These are phyloP conservation scores for Rotaria socialis DNA, from an alignment of 2,888 invertebrate genomes.

Conservation along the genomic window DNA sequence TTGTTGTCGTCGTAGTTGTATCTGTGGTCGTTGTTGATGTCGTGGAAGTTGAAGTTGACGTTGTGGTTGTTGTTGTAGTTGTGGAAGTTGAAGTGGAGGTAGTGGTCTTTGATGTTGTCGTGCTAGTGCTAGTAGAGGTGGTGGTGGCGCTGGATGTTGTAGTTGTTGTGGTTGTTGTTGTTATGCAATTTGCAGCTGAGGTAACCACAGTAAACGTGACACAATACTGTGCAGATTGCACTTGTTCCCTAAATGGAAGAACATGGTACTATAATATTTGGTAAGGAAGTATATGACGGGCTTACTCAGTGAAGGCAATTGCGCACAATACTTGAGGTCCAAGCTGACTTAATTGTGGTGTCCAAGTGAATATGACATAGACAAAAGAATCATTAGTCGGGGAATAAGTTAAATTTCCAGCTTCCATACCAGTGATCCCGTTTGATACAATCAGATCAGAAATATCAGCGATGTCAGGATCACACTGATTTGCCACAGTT, in stretches of 20 bases:
- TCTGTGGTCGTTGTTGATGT: too few species aligned
- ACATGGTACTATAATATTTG: not conserved
- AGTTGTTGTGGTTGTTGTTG: conserved; percentile 21
- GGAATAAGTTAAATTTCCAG: not conserved
- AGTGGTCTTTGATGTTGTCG: too few species aligned
- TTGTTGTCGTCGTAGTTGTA: not conserved
- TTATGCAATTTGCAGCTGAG: not conserved
- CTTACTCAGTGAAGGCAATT: not conserved
- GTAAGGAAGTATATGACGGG: not conserved
- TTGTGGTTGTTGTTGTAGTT: too few species aligned
- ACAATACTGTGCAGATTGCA: not conserved
- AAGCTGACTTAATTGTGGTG: not conserved
- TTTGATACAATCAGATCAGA: not conserved
- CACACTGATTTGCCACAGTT: not conserved
- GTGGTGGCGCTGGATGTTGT: not conserved
- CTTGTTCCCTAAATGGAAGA: not conserved
- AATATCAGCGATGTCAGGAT: not conserved
- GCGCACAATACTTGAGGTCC: not conserved
- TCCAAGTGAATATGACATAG: not conserved
- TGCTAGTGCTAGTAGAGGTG: too few species aligned
- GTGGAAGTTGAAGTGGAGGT: too few species aligned
- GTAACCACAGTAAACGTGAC: not conserved
- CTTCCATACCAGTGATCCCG: not conserved
- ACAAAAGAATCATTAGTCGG: not conserved
- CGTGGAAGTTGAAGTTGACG: not conserved